Conservation (phyloP, 1,140 invertebrate genomes). For the Nebria ingens region DNA sequence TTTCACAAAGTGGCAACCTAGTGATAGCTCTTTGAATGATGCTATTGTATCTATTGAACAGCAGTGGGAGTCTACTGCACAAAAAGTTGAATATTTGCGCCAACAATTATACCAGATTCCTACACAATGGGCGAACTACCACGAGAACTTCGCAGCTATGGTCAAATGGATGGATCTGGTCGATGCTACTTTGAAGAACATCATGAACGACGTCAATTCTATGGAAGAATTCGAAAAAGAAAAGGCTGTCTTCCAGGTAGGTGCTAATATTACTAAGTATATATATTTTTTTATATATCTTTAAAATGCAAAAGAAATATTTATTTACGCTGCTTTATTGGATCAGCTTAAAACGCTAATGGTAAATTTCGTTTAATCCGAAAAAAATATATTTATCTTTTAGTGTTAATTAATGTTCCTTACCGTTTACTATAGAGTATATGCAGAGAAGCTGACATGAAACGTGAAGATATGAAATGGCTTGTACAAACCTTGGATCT, state of each 20-base stretch:
- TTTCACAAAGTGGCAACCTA: conserved; percentile 50
- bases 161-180: conserved; percentile 85
- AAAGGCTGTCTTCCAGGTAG: conserved; percentile 81
- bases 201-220: conserved; percentile 72
- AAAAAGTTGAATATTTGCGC: conserved; percentile 59
- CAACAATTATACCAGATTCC: conserved; percentile 77
- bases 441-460: conserved; percentile 78
- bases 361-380: conserved; percentile 34
- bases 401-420: background rate
- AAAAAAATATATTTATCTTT: background rate
- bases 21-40: conserved; percentile 53
- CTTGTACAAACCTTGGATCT: conserved; percentile 81
- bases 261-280: conserved; percentile 16
- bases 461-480: conserved; percentile 90
- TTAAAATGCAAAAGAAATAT: conserved; percentile 10
- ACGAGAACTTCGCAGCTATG: conserved; percentile 72
- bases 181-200: conserved; percentile 67
- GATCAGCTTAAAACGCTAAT: conserved; percentile 42
- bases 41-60: conserved; percentile 55
- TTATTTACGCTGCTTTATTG: conserved; percentile 1
- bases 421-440: conserved; percentile 51
- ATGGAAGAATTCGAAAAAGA: conserved; percentile 82
- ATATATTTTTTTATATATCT: conserved; percentile 12
- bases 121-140: conserved; percentile 80
- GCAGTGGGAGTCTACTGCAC: conserved; percentile 61